phyloP scores from a whole-genome alignment of 1,140 invertebrate genomes.

The Drosophila ohnishii region DNA sequence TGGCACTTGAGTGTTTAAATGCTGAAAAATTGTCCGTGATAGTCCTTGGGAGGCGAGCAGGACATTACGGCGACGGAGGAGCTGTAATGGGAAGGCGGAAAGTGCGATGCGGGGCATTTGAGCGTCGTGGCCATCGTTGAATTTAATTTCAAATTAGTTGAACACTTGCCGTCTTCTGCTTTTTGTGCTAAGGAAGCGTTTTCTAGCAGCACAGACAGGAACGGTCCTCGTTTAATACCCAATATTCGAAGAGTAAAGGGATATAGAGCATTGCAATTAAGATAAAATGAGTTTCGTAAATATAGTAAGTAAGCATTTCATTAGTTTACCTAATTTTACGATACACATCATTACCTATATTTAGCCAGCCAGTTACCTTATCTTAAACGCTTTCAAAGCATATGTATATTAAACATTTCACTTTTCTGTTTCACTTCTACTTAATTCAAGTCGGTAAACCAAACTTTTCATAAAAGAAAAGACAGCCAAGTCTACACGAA shows the following conservation, averaged over 20 bases:
- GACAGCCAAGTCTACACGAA: not conserved
- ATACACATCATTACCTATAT: not conserved
- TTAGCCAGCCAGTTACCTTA: not conserved
- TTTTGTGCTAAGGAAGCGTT: slow-evolving; percentile 63
- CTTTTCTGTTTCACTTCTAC: not conserved
- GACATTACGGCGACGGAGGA: slow-evolving; percentile 15
- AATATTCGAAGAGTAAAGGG: not conserved
- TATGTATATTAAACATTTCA: slow-evolving; percentile 2
- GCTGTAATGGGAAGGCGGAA: not conserved
- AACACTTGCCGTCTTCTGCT: slow-evolving; percentile 51
- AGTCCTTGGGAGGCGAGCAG: slow-evolving; percentile 49
- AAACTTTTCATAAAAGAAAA: not conserved
- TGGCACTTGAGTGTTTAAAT: slow-evolving; percentile 76
- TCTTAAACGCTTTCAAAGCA: not conserved
- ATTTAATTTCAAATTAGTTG: slow-evolving; percentile 75
- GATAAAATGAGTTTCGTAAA: not conserved
- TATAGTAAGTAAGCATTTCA: not conserved
- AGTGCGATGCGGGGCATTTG: slow-evolving; percentile 23
- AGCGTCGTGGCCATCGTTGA: slow-evolving; percentile 57
- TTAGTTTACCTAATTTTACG: not conserved
- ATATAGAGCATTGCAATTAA: not conserved
- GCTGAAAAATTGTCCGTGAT: slow-evolving; percentile 74
- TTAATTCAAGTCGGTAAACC: slow-evolving; percentile 8
- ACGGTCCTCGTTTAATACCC: not conserved
- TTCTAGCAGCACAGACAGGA: slow-evolving; percentile 42